Evolutionary conservation across 2,888 invertebrate genomes (phyloP), one percentile per base, ranked within the genome.

Genomic region (Gandaritis pyraliata): DNA sequence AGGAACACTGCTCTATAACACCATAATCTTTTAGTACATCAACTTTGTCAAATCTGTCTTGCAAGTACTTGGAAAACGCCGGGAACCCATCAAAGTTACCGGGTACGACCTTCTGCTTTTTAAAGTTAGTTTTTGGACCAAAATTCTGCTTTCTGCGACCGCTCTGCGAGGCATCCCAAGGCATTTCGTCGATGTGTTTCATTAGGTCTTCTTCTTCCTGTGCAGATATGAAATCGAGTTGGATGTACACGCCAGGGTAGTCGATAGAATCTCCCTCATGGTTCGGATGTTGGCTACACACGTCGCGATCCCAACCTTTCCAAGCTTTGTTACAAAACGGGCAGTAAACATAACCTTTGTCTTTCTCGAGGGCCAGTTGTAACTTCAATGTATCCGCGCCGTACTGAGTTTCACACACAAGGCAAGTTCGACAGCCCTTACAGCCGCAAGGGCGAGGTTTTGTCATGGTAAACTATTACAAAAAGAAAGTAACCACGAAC

Each of bases 61-160:
- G 97, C 49, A 98, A 88, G 81, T 95, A 95, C 76, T 95, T 94
- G 0, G 97, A 96, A 81, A 94, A 96, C 18, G 83, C 81, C 0
- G 99, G 99, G 86, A 98, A 97, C 0, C 99, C 98, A 45, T 93
- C 87, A 81, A 99, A 99, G n/a, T 92, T 85, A 0, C 96, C 97
- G 15, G 94, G 72, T 64, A 94, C 95, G 7, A 98, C 86, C 85
- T 97, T 98, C 73, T 95, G 95, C 85, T 97, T 98, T 82, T 98
- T 99, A 83, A 99, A 99, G 87, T 99, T 99, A 10, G 98, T 98
- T 89, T 98, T 99, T 0, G 99, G 99, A 0, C 99, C 99, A 87
- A 95, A 99, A 86, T 99, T 99, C 94, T 99, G 99, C 85, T 99
- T 99, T 61, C 97, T 94, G 55, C 99, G 93, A 0, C 99, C 99